A percentile compares a stretch with the other conserved stretches of the same genome.
These are phyloP conservation scores for Drosophila bunnanda DNA, from an alignment of 2,888 invertebrate genomes.

Conservation along the genomic window DNA sequence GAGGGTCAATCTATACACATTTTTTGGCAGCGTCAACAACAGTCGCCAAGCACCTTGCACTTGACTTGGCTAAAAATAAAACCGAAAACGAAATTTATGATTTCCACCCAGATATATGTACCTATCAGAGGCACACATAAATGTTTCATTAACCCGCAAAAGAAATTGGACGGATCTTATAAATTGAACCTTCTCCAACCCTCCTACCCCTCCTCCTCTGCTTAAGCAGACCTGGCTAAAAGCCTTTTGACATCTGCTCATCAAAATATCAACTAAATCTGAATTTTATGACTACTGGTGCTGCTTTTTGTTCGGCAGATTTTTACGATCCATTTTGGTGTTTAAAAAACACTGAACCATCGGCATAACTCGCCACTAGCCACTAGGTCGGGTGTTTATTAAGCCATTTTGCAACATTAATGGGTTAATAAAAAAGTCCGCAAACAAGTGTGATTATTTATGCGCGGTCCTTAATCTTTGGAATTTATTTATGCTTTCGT, in stretches of 20 bases:
- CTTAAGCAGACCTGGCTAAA: conserved; percentile 50
- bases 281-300: conserved; percentile 29
- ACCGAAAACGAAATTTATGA: conserved; percentile 64
- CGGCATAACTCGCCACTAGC: conserved; percentile 44
- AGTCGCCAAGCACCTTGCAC: conserved; percentile 67
- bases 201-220: neutral
- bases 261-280: conserved; percentile 51
- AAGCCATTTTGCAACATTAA: conserved; percentile 53
- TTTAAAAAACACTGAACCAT: conserved; percentile 49
- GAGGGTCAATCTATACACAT: conserved; percentile 43
- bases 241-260: conserved; percentile 72
- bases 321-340: conserved; percentile 46
- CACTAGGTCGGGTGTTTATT: conserved; percentile 27
- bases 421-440: conserved; percentile 60
- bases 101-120: conserved; percentile 27
- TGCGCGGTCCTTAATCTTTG: conserved; percentile 43
- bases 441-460: conserved; percentile 42
- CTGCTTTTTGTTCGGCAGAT: conserved; percentile 7
- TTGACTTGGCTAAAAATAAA: conserved; percentile 75
- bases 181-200: conserved; percentile 15
- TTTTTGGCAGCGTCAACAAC: conserved; percentile 62
- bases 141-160: conserved; percentile 35
- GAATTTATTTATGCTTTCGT: conserved; percentile 49
- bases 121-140: conserved; percentile 13
- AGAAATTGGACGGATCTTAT: conserved; percentile 6